phyloP scores from a whole-genome alignment of 2,888 invertebrate species.

The Auanema freiburgensis region DNA sequence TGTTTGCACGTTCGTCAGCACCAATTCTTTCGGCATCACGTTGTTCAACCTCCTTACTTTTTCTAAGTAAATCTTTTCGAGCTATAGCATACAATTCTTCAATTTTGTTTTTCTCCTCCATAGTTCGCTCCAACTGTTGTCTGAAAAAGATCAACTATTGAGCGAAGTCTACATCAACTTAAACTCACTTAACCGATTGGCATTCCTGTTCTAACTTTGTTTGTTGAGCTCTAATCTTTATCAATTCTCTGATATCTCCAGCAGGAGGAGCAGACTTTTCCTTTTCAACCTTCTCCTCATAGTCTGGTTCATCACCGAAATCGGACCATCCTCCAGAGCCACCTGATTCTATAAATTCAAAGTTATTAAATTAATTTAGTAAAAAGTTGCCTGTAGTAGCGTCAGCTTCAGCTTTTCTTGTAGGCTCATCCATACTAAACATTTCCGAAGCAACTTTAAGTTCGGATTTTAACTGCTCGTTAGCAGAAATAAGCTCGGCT shows the following conservation, averaged over 20 bases:
- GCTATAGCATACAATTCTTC: constrained; percentile 21
- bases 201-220: constrained; percentile 27
- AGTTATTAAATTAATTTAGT: constrained; percentile 3
- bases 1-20: constrained; percentile 22
- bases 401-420: constrained; percentile 16
- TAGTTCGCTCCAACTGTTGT: constrained; percentile 23
- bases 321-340: constrained; percentile 47
- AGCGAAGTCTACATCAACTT: too few species aligned
- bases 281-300: constrained; percentile 27
- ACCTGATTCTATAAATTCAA: constrained; percentile 33
- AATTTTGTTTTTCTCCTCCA: constrained; percentile 24
- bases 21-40: constrained; percentile 28
- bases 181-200: constrained; percentile 24
- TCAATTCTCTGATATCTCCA: constrained; percentile 24
- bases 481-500: not conserved
- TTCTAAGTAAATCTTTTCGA: constrained; percentile 23
- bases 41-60: constrained; percentile 15
- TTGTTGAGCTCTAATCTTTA: constrained; percentile 20
- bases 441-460: constrained; percentile 1
- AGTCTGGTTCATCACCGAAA: constrained; percentile 28
- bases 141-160: constrained; percentile 8
- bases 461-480: constrained; percentile 3
- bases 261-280: constrained; percentile 14
- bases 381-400: constrained; percentile 11
- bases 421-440: constrained; percentile 7